Percentiles rank a stretch among this genome's conserved stretches.
These are phyloP conservation scores for Gambusia holbrooki DNA, from an alignment of 2,113 vertebrate species.

Conservation along the genomic window DNA sequence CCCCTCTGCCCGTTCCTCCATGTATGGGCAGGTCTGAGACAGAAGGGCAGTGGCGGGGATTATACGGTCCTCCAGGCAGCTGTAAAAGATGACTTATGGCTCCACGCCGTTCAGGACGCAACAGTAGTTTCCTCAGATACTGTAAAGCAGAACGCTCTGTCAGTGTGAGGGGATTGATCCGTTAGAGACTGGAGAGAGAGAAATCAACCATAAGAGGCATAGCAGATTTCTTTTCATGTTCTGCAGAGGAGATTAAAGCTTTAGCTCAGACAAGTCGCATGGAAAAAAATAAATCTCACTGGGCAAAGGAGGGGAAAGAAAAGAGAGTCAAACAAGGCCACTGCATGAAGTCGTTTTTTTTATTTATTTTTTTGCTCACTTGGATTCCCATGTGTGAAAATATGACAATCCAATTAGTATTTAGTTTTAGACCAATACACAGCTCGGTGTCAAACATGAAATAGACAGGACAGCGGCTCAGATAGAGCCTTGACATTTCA, in stretches of 20 bases:
- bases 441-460: constrained; percentile 31
- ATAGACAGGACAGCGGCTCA: constrained; percentile 20
- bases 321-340: constrained; percentile 57
- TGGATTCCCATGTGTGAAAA: constrained; percentile 61
- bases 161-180: constrained; percentile 55
- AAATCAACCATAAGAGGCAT: constrained; percentile 51
- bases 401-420: constrained; percentile 75
- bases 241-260: constrained; percentile 65
- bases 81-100: constrained; percentile 63
- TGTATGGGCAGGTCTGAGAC: constrained; percentile 27
- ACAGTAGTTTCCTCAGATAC: constrained; percentile 37
- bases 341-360: constrained; percentile 32
- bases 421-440: constrained; percentile 45
- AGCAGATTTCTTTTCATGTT: constrained; percentile 59
- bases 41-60: constrained; percentile 46
- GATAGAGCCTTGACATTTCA: constrained; percentile 43
- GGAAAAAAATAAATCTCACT: constrained; percentile 39
- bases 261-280: constrained; percentile 49
- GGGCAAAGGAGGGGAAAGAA: constrained; percentile 45
- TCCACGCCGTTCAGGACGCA: constrained; percentile 37
- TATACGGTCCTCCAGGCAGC: constrained; percentile 63
- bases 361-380: constrained; percentile 30
- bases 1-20: constrained; percentile 50
- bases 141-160: constrained; percentile 10
- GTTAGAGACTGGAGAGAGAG: constrained; percentile 26